Base-by-base conservation (phyloP, 2,888 invertebrate species). In the Dynastes tityus region DNA sequence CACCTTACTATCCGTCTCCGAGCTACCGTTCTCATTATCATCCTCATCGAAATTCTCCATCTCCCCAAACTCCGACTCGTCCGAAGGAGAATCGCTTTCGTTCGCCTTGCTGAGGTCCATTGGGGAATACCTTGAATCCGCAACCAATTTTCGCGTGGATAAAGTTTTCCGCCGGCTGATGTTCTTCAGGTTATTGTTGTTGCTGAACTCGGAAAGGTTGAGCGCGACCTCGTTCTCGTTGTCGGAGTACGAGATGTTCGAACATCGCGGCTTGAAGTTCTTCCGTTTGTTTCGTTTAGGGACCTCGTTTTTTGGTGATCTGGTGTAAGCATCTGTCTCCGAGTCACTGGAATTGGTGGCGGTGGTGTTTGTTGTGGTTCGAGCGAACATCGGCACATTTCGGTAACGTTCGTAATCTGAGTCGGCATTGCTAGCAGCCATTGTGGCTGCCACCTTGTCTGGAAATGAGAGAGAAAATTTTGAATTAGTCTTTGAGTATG, bases 231-330 rank as follows among this genome's bases (percentile, higher is more conserved):
- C 84, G 73, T 82, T 83, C 49, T 84, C 86, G 80, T 90, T 90
- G 75, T 91, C 91, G 5, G 90, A 90, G 84, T 90, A 90, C 0
- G 89, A 86, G 27, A 90, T 88, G 80, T 91, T 92, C 1, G 94
- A 93, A 88, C 94, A 95, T 84, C 95, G 90, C 0, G 95, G 95
- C 84, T 94, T 93, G 88, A 95, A 94, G 87, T 95, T 95, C 88
- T 95, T 95, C 83, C 95, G 89, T 84, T 95, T 94, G 90, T 95
- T 95, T 84, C 94, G 91, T 87, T 93, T 93, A 80, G 92, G 92
- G 87, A 90, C 89, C 83, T 90, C 78, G 89, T 90, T 89, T 89
- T 84, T 90, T 85, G 85, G 84, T 22, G 84, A 78, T 84, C 77
- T 87, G 84, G 82, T 80, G 84, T 82, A 83, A 74, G 85, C 84